phyloP scores from a whole-genome alignment of 2,797 vertebrate species.

The Caiman crocodilus region DNA sequence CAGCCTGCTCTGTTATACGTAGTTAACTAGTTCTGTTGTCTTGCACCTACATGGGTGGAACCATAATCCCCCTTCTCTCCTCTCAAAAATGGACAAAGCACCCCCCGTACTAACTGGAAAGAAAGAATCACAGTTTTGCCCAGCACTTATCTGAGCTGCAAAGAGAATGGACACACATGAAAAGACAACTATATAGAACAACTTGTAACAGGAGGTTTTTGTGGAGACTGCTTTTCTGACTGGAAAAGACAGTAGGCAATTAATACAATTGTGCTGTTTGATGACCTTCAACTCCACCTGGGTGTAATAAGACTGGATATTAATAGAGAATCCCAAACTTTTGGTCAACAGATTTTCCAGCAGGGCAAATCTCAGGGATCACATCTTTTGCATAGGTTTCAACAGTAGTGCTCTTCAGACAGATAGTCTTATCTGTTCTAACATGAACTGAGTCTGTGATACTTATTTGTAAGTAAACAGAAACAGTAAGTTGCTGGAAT shows the following conservation, averaged over 20 bases:
- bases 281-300: not conserved
- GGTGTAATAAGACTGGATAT: not conserved
- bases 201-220: not conserved
- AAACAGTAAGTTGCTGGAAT: conserved; percentile 9
- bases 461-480: too few species aligned
- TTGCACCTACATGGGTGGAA: not conserved
- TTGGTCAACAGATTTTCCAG: not conserved
- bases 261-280: not conserved
- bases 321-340: not conserved
- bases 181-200: not conserved
- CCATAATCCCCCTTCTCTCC: rapidly evolving
- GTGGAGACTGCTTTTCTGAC: too few species aligned
- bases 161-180: not conserved
- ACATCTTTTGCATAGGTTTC: conserved; percentile 35
- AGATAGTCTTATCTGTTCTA: too few species aligned
- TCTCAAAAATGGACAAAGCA: not conserved
- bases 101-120: not conserved
- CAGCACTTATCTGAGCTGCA: not conserved
- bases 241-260: not conserved
- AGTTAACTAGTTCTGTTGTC: not conserved
- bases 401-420: not conserved
- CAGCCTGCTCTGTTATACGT: not conserved
- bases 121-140: not conserved
- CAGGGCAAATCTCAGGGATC: not conserved
- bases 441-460: not conserved